Evolutionary conservation across 2,888 invertebrate species (phyloP).

Genomic region (Lampropteryx suffumata): DNA sequence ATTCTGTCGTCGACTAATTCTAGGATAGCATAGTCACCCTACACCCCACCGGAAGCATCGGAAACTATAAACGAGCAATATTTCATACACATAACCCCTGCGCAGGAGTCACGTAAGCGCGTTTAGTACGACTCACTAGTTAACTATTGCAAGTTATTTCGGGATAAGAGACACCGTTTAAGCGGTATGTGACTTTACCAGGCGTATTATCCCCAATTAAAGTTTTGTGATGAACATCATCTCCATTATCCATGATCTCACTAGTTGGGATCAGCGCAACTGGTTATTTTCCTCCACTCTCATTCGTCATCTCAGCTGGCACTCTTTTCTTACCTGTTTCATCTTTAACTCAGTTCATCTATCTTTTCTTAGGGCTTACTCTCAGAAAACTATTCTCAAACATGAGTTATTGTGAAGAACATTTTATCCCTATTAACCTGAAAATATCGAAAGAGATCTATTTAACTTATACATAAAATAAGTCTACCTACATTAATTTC

Average conservation of each 20-base stretch:
- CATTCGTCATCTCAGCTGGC: too few relatives aligned
- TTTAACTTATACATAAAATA: too few relatives aligned
- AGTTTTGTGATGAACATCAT: too few relatives aligned
- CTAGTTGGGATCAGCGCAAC: too few relatives aligned
- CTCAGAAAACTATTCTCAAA: too few relatives aligned
- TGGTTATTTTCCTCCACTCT: too few relatives aligned
- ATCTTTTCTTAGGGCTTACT: too few relatives aligned
- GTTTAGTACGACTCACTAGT: conserved; percentile 11
- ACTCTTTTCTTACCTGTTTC: too few relatives aligned
- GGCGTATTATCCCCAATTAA: too few relatives aligned
- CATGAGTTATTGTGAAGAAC: too few relatives aligned
- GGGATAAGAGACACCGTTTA: conserved; percentile 8
- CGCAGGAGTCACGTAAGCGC: conserved; percentile 44
- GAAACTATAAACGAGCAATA: conserved; percentile 59
- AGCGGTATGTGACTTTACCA: conserved; percentile 5
- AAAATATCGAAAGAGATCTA: neutral
- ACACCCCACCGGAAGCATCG: conserved; percentile 50
- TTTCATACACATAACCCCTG: conserved; percentile 47
- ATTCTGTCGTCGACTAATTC: neutral
- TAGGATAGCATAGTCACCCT: conserved; percentile 31
- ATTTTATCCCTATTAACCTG: neutral
- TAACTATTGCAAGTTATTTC: conserved; percentile 16
- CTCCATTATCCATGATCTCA: too few relatives aligned
- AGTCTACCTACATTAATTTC: neutral
- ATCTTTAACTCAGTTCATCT: too few relatives aligned